Conservation (phyloP, 2,113 vertebrate species). For the Trematocara stigmaticum region DNA sequence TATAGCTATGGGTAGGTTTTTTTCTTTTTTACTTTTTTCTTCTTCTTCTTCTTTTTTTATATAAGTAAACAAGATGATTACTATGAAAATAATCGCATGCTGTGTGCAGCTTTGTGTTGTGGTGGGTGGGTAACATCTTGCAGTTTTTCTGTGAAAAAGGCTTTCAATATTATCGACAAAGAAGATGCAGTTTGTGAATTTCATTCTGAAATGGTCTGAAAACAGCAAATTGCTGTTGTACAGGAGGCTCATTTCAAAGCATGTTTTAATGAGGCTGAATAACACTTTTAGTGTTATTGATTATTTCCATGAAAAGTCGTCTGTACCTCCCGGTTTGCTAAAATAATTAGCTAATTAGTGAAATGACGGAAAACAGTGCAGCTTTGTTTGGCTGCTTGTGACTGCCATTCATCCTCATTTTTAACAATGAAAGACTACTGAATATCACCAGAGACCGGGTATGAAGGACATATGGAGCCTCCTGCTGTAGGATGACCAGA, state of each 20-base stretch:
- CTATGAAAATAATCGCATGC: background rate
- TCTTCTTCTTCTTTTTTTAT: fast-evolving
- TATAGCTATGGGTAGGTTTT: background rate
- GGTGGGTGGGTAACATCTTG: background rate
- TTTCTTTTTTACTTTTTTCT: fast-evolving
- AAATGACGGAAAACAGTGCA: background rate
- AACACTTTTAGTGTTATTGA: background rate
- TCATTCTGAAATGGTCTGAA: background rate
- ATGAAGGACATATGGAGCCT: background rate
- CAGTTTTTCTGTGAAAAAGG: background rate
- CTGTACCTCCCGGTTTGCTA: background rate
- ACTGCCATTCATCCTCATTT: background rate
- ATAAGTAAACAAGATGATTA: background rate
- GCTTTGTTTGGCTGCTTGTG: background rate
- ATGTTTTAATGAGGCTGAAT: background rate
- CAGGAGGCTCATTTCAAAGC: background rate
- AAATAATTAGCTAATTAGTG: background rate
- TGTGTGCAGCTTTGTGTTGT: background rate
- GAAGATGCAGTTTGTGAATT: background rate
- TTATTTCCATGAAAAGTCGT: background rate
- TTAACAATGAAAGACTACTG: background rate
- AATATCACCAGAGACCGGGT: background rate
- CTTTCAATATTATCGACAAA: background rate
- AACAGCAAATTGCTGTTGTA: background rate
- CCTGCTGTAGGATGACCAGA: background rate